phyloP scores from a whole-genome alignment of 2,888 invertebrate species.

The Imbricaverruca yamaguchii region DNA sequence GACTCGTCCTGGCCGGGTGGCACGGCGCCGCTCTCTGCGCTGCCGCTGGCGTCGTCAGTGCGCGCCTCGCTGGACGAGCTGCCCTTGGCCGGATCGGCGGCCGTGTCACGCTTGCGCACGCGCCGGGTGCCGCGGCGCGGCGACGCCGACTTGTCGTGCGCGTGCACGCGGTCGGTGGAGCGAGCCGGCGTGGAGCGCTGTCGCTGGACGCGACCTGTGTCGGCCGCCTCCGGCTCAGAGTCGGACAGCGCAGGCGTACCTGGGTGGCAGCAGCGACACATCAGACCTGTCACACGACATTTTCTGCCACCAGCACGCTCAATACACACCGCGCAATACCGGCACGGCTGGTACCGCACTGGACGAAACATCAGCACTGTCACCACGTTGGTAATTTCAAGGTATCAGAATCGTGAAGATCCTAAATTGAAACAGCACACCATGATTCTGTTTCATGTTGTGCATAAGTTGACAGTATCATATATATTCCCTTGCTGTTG shows the following conservation, averaged over 20 bases:
- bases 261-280: constrained; percentile 40
- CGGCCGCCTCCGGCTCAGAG: background rate
- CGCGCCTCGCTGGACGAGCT: constrained; percentile 83
- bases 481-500: too few relatives aligned
- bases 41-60: constrained; percentile 58
- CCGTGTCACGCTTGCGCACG: constrained; percentile 89
- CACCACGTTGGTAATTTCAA: too few relatives aligned
- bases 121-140: constrained; percentile 92
- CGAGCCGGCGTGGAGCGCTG: constrained; percentile 84
- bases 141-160: constrained; percentile 56
- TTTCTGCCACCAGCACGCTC: constrained; percentile 66
- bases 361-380: too few relatives aligned
- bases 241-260: background rate
- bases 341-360: too few relatives aligned
- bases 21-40: constrained; percentile 77
- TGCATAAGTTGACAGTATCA: too few relatives aligned
- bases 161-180: constrained; percentile 80
- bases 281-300: constrained; percentile 51
- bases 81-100: constrained; percentile 83
- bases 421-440: too few relatives aligned
- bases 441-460: too few relatives aligned
- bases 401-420: too few relatives aligned
- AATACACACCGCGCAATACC: constrained; percentile 61
- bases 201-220: constrained; percentile 42
- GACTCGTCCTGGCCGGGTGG: constrained; percentile 85